These are phyloP conservation scores for Metopia argyrocephala DNA, from an alignment of 2,888 invertebrate genomes.

Conservation along the genomic window DNA sequence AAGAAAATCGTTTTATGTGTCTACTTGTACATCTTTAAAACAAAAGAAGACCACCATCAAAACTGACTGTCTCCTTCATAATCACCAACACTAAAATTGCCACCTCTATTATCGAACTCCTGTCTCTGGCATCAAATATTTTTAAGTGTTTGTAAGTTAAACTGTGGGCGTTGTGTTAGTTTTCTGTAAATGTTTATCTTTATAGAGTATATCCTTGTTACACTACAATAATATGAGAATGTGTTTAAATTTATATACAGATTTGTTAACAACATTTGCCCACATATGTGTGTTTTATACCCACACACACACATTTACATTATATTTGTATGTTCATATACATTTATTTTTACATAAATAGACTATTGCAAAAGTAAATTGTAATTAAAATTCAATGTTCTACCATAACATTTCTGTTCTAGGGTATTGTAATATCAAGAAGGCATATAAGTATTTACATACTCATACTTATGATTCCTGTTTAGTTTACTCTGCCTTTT, in stretches of 20 bases:
- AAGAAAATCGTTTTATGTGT: conserved; percentile 27
- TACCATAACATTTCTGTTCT: conserved; percentile 20
- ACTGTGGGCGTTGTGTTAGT: conserved; percentile 52
- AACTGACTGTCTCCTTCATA: conserved; percentile 30
- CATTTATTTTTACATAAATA: conserved; percentile 14
- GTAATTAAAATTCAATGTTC: conserved; percentile 56
- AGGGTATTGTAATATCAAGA: background rate
- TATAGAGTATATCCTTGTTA: conserved; percentile 31
- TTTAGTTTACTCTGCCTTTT: background rate
- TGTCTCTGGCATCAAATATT: background rate
- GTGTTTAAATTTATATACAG: no score
- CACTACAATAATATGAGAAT: no score
- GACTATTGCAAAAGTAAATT: conserved; percentile 39
- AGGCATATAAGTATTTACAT: background rate
- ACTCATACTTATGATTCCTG: no score
- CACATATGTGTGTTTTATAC: conserved; percentile 33
- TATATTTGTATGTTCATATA: background rate
- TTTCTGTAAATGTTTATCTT: conserved; percentile 54
- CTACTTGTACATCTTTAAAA: conserved; percentile 17
- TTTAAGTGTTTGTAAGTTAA: conserved; percentile 36
- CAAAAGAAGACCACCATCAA: conserved; percentile 48
- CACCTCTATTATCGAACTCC: conserved; percentile 12
- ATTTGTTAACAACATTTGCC: conserved; percentile 17
- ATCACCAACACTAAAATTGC: conserved; percentile 1
- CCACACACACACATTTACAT: conserved; percentile 28